Evolutionary conservation across 2,113 vertebrate genomes (phyloP).

Genomic region (Onychorhynchus coronatus): DNA sequence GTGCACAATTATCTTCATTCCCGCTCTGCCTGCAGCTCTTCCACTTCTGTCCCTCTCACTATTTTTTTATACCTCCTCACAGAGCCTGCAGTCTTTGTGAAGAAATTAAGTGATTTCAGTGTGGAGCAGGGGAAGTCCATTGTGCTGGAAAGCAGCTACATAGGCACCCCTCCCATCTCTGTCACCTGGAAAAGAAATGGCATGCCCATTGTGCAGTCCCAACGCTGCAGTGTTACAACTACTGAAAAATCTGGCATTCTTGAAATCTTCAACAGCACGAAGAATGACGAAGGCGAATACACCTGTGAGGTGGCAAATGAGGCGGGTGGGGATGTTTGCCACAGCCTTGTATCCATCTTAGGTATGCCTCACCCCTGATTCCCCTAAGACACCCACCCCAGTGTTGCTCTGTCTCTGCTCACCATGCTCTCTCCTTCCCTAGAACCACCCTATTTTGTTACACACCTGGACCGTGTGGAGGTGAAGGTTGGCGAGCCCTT

Average conservation of each 20-base stretch:
- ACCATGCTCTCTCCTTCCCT: conserved; percentile 55
- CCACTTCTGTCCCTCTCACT: not conserved
- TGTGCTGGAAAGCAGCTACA: conserved; percentile 86
- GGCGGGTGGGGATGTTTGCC: conserved; percentile 86
- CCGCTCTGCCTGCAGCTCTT: not conserved
- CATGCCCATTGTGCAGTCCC: conserved; percentile 82
- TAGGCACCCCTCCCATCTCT: conserved; percentile 87
- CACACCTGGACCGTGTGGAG: conserved; percentile 87
- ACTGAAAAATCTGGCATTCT: conserved; percentile 93
- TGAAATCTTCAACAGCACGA: conserved; percentile 87
- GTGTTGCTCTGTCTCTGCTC: not conserved
- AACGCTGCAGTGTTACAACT: conserved; percentile 87
- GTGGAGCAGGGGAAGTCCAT: conserved; percentile 88
- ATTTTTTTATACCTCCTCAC: conserved; percentile 12
- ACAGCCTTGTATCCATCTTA: conserved; percentile 85
- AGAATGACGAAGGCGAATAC: conserved; percentile 86
- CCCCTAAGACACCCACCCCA: not conserved
- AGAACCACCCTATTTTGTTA: conserved; percentile 93
- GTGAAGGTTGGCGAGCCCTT: conserved; percentile 86
- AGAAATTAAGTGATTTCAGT: conserved; percentile 88
- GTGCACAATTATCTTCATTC: not conserved
- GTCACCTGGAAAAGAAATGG: conserved; percentile 92
- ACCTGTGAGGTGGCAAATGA: conserved; percentile 91
- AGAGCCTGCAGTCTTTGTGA: conserved; percentile 94
- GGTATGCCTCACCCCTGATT: conserved; percentile 72